These are phyloP conservation scores for Bombyx mandarina DNA, from an alignment of 1,140 invertebrate species.

Conservation along the genomic window DNA sequence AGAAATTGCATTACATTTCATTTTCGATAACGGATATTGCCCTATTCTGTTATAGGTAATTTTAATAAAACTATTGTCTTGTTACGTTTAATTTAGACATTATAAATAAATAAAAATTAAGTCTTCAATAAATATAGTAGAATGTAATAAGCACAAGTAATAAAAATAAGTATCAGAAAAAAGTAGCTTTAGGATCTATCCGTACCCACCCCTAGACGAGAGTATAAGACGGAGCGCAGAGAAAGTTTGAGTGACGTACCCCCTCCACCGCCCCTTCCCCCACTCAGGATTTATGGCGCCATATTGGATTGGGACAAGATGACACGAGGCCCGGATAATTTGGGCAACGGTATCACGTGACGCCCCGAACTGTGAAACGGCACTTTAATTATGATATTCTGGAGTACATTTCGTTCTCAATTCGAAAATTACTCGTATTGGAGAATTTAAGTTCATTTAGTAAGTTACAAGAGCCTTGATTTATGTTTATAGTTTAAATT, in stretches of 20 bases:
- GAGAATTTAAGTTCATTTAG: too few species aligned
- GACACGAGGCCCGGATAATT: constrained; percentile 70
- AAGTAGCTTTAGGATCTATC: constrained; percentile 38
- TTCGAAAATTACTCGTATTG: neutral
- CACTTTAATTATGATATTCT: constrained; percentile 69
- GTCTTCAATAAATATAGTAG: too few species aligned
- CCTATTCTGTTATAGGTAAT: too few species aligned
- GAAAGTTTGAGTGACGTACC: constrained; percentile 70
- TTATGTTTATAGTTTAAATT: too few species aligned
- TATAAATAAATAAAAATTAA: too few species aligned
- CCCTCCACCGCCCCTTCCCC: constrained; percentile 45
- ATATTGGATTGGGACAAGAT: constrained; percentile 71
- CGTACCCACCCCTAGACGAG: constrained; percentile 58
- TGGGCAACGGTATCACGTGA: constrained; percentile 68
- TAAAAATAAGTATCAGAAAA: constrained; percentile 27
- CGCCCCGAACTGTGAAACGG: constrained; percentile 57
- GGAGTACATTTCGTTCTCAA: constrained; percentile 30
- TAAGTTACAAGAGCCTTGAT: too few species aligned
- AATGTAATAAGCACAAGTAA: too few species aligned
- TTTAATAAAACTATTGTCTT: too few species aligned
- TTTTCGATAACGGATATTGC: too few species aligned
- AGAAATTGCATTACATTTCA: too few species aligned
- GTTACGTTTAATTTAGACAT: too few species aligned
- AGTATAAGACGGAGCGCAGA: constrained; percentile 64
- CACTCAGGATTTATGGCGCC: constrained; percentile 67